Conservation (phyloP, 2,113 vertebrate species). For the Alethe castanea region DNA sequence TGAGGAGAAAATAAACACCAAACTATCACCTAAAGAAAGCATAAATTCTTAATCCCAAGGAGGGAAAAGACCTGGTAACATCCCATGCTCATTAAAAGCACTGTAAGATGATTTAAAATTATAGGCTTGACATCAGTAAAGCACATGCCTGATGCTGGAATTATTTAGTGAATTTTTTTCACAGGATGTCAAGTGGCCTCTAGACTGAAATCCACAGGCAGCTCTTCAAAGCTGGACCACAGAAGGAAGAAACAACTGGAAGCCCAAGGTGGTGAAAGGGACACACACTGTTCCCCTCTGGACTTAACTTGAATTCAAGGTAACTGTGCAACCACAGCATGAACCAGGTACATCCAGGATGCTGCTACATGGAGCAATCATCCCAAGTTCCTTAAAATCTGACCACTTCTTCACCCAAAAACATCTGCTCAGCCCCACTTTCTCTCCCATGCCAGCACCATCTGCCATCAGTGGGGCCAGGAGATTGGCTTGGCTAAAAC, state of each 20-base stretch:
- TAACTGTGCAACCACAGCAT: background rate
- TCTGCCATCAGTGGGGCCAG: background rate
- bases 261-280: background rate
- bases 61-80: background rate
- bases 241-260: background rate
- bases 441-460: background rate
- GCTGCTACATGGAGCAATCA: background rate
- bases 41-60: background rate
- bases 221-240: background rate
- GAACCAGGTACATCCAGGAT: background rate
- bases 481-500: background rate
- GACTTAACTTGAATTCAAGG: background rate
- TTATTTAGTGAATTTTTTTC: background rate
- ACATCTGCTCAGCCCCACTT: background rate
- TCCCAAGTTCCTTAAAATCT: background rate
- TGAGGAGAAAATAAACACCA: background rate
- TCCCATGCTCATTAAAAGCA: background rate
- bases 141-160: background rate
- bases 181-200: background rate
- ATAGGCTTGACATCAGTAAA: rapidly evolving
- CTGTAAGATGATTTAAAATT: background rate
- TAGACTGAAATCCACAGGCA: background rate
- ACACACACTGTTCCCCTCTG: background rate
- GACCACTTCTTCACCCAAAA: background rate
- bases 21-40: background rate